phyloP scores from a whole-genome alignment of 2,888 invertebrate species.

The Pseudococcus longispinus region DNA sequence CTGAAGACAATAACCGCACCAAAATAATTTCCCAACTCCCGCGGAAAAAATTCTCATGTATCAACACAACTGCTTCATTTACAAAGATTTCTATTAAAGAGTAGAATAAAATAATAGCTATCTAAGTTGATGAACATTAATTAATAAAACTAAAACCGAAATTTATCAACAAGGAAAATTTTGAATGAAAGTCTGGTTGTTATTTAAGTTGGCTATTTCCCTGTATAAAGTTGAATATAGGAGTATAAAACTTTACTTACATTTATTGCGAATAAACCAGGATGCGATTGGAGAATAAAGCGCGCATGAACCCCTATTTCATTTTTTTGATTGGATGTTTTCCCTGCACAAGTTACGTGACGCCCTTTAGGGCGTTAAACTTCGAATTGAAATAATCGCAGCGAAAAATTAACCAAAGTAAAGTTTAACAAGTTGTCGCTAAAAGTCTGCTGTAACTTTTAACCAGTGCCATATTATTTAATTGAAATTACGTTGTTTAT shows the following conservation, averaged over 20 bases:
- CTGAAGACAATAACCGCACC: no score
- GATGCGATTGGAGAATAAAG: slow-evolving; percentile 34
- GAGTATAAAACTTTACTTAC: slow-evolving; percentile 33
- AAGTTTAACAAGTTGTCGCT: slow-evolving; percentile 44
- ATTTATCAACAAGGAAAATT: neutral
- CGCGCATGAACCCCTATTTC: slow-evolving; percentile 38
- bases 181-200: slow-evolving; percentile 9
- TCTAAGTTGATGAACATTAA: neutral
- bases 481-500: slow-evolving; percentile 5
- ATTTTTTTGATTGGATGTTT: slow-evolving; percentile 33
- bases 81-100: neutral
- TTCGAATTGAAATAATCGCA: slow-evolving; percentile 36
- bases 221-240: slow-evolving; percentile 14
- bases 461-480: neutral
- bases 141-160: neutral
- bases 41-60: neutral
- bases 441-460: slow-evolving; percentile 42
- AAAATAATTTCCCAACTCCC: no score
- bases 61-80: neutral
- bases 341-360: slow-evolving; percentile 17
- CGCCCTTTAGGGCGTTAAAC: slow-evolving; percentile 46
- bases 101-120: neutral
- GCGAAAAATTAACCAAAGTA: slow-evolving; percentile 43
- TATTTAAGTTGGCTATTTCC: neutral
- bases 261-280: neutral